These are phyloP conservation scores for Catamblyrhynchus diadema DNA, from an alignment of 2,797 vertebrate genomes.

Conservation along the genomic window DNA sequence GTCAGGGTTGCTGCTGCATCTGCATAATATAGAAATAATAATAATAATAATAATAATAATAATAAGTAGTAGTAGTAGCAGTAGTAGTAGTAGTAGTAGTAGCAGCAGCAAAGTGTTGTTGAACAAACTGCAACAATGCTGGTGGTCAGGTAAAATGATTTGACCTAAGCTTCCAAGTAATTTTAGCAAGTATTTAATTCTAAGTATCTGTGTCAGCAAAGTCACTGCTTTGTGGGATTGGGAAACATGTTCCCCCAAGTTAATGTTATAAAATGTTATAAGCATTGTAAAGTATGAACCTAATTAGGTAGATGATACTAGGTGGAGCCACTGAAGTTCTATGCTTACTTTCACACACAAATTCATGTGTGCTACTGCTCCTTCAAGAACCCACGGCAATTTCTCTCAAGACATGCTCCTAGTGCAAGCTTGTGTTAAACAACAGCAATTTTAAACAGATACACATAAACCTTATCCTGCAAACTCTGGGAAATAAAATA, in stretches of 20 bases:
- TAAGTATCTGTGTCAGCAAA: neutral
- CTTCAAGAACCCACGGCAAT: neutral
- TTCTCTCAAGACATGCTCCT: neutral
- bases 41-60: no score
- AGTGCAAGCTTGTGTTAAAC: neutral
- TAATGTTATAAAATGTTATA: neutral
- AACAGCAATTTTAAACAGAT: neutral
- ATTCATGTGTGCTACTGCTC: neutral
- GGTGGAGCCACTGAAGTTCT: neutral
- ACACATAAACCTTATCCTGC: neutral
- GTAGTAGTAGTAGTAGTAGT: no score
- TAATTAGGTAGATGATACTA: neutral
- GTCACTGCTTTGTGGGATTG: neutral
- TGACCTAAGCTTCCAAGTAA: neutral
- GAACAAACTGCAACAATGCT: neutral
- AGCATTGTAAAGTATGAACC: neutral
- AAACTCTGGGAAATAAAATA: neutral
- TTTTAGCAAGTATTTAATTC: neutral
- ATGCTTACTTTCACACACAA: neutral
- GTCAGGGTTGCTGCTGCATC: neutral
- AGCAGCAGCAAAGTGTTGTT: neutral
- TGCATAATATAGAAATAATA: neutral
- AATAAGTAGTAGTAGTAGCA: no score
- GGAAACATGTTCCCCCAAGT: neutral
- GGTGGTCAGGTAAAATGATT: neutral